Percentiles rank a stretch among this genome's conserved stretches.
Evolutionary conservation across 2,888 invertebrate genomes (phyloP).

Genomic region (Pristionchus japonicus): DNA sequence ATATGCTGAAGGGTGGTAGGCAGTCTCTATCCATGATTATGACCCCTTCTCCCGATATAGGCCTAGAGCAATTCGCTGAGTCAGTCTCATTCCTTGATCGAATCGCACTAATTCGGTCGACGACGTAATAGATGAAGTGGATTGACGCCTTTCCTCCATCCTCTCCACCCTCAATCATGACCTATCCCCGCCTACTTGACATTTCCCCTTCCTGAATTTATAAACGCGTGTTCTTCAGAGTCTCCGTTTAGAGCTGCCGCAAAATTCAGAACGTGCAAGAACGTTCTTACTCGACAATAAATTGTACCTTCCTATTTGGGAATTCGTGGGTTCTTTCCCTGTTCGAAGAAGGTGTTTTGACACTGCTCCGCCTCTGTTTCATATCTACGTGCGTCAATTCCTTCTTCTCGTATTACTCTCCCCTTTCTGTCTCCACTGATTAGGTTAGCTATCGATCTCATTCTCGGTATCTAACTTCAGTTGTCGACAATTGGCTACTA

Average conservation of each 20-base stretch:
- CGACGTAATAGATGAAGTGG: background rate
- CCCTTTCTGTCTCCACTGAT: background rate
- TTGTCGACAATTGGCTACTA: background rate
- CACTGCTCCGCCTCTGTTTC: background rate
- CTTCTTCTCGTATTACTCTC: background rate
- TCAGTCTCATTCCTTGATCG: background rate
- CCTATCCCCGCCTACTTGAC: background rate
- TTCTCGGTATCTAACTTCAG: background rate
- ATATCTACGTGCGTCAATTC: background rate
- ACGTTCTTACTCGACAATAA: background rate
- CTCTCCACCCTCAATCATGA: constrained; percentile 7
- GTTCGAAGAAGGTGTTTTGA: background rate
- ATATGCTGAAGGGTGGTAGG: background rate
- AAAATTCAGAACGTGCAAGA: background rate
- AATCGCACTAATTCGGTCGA: background rate
- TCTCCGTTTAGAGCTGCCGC: background rate
- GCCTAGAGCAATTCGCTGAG: background rate
- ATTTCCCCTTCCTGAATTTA: background rate
- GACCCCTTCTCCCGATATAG: background rate
- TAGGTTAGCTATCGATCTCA: constrained; percentile 20
- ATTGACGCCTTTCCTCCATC: background rate
- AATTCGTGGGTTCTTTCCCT: background rate
- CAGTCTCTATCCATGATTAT: constrained; percentile 15
- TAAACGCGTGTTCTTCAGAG: background rate
- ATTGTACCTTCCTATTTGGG: background rate